Evolutionary conservation across 2,888 invertebrate species (phyloP).

Genomic region (Cheiracanthium punctorium): DNA sequence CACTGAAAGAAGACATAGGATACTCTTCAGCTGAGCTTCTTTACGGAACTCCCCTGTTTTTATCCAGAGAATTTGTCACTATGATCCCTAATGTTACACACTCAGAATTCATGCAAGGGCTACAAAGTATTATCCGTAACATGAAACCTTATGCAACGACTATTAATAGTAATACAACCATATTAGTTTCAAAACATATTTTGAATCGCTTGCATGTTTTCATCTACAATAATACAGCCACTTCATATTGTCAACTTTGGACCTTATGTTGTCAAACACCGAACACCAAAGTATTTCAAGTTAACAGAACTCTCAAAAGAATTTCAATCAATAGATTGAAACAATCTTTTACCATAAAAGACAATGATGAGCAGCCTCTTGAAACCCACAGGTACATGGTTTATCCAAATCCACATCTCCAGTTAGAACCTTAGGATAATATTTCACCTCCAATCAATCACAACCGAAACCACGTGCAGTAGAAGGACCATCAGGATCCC

Average conservation of each 20-base stretch:
- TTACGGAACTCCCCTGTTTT: too few relatives aligned
- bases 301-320: conserved; percentile 11
- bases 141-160: conserved; percentile 22
- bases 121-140: too few relatives aligned
- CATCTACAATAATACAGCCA: conserved; percentile 24
- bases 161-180: conserved; percentile 13
- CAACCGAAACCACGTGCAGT: neutral
- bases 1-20: too few relatives aligned
- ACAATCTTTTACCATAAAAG: neutral
- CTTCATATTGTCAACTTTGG: conserved; percentile 27
- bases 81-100: conserved; percentile 9
- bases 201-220: conserved; percentile 19
- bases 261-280: conserved; percentile 20
- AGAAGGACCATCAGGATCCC: neutral
- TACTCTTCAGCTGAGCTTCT: too few relatives aligned
- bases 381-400: too few relatives aligned
- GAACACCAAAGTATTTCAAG: neutral
- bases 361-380: too few relatives aligned
- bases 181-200: conserved; percentile 17
- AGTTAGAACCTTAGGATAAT: too few relatives aligned
- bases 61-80: conserved; percentile 22
- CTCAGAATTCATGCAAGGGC: conserved; percentile 22
- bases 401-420: too few relatives aligned
- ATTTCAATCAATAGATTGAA: conserved; percentile 4
- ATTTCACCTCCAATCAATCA: too few relatives aligned